phyloP scores from a whole-genome alignment of 2,797 vertebrate genomes.

The Acanthornis magna region DNA sequence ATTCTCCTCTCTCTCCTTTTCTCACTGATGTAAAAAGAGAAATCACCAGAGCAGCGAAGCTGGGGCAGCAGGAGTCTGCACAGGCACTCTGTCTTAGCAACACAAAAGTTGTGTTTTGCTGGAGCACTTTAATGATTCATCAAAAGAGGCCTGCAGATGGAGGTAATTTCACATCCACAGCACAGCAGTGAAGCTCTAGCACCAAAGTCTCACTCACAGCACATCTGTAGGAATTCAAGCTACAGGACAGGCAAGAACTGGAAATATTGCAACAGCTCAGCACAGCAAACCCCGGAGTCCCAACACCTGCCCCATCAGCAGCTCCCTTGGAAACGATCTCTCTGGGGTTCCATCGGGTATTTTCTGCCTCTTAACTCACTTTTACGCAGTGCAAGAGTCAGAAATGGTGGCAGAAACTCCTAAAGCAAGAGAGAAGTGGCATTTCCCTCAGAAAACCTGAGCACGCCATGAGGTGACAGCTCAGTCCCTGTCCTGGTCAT shows the following conservation, averaged over 20 bases:
- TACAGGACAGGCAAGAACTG: neutral
- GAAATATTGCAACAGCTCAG: neutral
- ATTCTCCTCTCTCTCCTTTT: neutral
- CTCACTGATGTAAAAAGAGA: neutral
- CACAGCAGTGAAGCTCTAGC: rapidly evolving
- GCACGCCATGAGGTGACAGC: neutral
- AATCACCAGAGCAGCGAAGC: neutral
- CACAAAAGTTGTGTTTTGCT: neutral
- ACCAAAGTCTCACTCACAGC: neutral
- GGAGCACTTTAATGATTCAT: neutral
- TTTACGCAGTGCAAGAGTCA: neutral
- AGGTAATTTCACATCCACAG: neutral
- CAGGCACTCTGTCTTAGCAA: rapidly evolving
- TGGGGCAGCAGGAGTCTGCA: neutral
- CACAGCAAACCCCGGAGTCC: neutral
- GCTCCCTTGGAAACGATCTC: neutral
- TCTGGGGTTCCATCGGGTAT: neutral
- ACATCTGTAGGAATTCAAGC: neutral
- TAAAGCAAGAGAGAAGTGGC: neutral
- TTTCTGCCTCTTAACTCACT: neutral
- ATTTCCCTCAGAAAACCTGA: neutral
- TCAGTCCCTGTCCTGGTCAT: neutral
- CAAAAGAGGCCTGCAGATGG: neutral
- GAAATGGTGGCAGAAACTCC: neutral
- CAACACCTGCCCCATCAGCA: neutral